Conservation (phyloP, 1,140 invertebrate genomes). For the Zaprionus lachaisei region DNA sequence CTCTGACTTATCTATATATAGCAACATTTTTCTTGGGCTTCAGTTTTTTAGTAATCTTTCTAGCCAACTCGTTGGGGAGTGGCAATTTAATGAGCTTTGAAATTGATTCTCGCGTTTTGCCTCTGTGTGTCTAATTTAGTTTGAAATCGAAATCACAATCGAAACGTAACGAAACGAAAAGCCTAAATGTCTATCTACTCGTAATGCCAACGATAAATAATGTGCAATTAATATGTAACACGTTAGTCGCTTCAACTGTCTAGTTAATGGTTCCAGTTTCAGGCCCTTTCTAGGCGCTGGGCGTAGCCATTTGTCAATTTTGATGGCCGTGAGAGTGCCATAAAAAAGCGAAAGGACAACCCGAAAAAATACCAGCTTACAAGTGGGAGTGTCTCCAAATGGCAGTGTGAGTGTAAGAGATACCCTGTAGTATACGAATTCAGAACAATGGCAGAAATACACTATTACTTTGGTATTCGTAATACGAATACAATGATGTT, state of each 20-base stretch:
- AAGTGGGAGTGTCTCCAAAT: background rate
- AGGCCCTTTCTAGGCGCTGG: background rate
- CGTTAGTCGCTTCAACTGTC: slow-evolving; percentile 66
- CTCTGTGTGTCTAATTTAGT: slow-evolving; percentile 59
- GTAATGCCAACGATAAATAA: slow-evolving; percentile 70
- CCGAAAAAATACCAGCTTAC: slow-evolving; percentile 4
- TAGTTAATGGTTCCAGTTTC: slow-evolving; percentile 56
- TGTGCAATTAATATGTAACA: slow-evolving; percentile 82
- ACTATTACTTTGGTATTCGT: background rate
- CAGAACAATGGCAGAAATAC: background rate
- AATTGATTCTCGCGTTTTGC: slow-evolving; percentile 52
- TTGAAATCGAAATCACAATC: slow-evolving; percentile 57
- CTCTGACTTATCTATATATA: slow-evolving; percentile 31
- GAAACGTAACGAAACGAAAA: slow-evolving; percentile 26
- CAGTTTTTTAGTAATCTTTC: slow-evolving; percentile 1
- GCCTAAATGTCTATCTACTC: slow-evolving; percentile 45
- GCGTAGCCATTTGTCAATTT: slow-evolving; percentile 72
- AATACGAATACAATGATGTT: background rate
- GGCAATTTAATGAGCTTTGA: slow-evolving; percentile 73
- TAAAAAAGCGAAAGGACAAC: slow-evolving; percentile 60
- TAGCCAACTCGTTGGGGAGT: slow-evolving; percentile 9
- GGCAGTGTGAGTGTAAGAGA: background rate
- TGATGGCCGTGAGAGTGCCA: slow-evolving; percentile 65
- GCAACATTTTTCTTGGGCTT: slow-evolving; percentile 12
- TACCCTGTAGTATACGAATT: slow-evolving; percentile 11